Conservation (phyloP, 2,888 invertebrate species). For the Drosophila conformis region DNA sequence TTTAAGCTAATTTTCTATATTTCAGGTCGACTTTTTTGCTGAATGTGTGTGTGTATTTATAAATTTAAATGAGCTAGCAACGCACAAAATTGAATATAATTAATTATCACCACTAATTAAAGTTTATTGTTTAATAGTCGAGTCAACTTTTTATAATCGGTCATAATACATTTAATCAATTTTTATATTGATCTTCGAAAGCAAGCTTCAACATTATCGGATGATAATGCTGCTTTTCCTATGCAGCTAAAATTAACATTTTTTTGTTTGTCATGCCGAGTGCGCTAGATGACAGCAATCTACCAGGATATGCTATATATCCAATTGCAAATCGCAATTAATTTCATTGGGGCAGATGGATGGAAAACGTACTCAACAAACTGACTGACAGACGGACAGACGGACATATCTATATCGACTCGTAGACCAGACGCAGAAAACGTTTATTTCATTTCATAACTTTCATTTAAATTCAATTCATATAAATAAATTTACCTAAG, state of each 20-base stretch:
- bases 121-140: not conserved
- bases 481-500: not conserved
- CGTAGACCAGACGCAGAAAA: not conserved
- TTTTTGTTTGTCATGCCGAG: not conserved
- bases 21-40: not conserved
- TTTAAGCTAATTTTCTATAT: not conserved
- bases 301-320: not conserved
- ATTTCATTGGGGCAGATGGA: not conserved
- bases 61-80: not conserved
- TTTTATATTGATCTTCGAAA: not conserved
- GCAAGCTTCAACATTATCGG: not conserved
- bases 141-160: not conserved
- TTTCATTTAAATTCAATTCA: not conserved
- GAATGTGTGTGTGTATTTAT: not conserved
- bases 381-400: not conserved
- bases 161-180: not conserved
- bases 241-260: too few relatives aligned
- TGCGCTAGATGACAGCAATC: not conserved
- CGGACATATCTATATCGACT: not conserved
- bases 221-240: not conserved
- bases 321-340: not conserved
- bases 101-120: not conserved
- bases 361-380: not conserved
- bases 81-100: not conserved
- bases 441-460: not conserved